Conservation (phyloP, 1,140 invertebrate species). For the Lordiphosa collinella region DNA sequence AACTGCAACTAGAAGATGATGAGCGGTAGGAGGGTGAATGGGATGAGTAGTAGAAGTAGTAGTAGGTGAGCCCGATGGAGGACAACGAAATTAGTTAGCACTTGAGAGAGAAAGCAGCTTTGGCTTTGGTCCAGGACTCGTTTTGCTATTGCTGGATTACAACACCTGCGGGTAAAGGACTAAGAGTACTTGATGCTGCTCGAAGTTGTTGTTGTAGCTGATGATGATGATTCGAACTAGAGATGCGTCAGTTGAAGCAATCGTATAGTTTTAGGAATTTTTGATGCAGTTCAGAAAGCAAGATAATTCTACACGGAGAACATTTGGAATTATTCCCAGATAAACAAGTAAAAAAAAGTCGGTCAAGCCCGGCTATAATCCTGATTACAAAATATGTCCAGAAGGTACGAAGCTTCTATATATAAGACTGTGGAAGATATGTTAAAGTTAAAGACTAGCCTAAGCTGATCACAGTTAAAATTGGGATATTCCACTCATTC, state of each 20-base stretch:
- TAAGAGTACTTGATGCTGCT: constrained; percentile 7
- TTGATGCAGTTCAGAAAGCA: too few species aligned
- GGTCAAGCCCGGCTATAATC: too few species aligned
- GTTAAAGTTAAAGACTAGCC: too few species aligned
- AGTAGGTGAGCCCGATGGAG: constrained; percentile 8
- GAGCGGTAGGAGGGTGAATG: not conserved
- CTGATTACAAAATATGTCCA: too few species aligned
- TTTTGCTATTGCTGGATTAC: constrained; percentile 53
- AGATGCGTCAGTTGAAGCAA: constrained; percentile 1
- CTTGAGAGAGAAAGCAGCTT: constrained; percentile 61
- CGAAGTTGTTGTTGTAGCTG: constrained; percentile 2
- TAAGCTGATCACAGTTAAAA: too few species aligned
- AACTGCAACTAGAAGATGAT: constrained; percentile 46
- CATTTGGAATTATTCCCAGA: too few species aligned
- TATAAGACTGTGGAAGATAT: too few species aligned
- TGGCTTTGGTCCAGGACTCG: constrained; percentile 60
- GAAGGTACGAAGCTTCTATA: too few species aligned
- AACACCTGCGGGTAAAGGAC: constrained; percentile 63
- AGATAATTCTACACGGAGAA: too few species aligned
- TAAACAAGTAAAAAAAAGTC: too few species aligned
- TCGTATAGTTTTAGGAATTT: not conserved
- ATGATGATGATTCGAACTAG: constrained; percentile 7
- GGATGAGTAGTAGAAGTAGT: not conserved
- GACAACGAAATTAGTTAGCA: constrained; percentile 75
- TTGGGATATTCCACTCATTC: too few species aligned